Evolutionary conservation across 92 coral and sea anemone species (phyloP), one percentile per base, ranked within the genome.

Genomic region (Epizoanthus ramosus): DNA sequence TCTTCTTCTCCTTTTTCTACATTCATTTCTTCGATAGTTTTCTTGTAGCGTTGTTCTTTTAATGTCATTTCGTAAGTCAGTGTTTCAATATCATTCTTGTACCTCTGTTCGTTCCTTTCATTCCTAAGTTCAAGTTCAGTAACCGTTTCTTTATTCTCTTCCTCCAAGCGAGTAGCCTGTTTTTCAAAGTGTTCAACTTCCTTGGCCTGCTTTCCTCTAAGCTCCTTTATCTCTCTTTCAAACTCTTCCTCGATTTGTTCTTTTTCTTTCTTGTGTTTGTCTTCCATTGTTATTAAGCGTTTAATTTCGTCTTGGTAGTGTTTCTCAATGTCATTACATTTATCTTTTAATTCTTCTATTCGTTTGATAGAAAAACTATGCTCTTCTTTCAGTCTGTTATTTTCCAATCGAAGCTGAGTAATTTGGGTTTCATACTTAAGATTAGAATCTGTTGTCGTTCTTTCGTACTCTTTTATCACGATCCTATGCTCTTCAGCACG

Each of bases 391-490:
- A 73, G 45, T 22, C 7, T 14, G 4, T 0, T 8, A 3, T 53
- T 56, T 50, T 73, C 65, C 14, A 23, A 73, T 19, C 57, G 22
- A 53, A 73, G 65, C 18, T 53, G 43, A 28, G 47, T 3, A 28
- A 73, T 13, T 24, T 52, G 65, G 6, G 52, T 53, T 17, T 73
- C 79, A 73, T 24, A 56, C 22, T 63, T 15, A n/a, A 28, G 2
- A 50, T 22, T 54, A 28, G 79, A 15, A 25, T 25, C 57, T 73
- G 47, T 22, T 12, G 53, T 18, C 17, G 15, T 73, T 17, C 52
- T 24, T 56, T 73, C 79, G 47, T 73, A 73, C 57, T 73, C 79
- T 73, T 21, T 16, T 24, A 73, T 63, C 15, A 54, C 65, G 16
- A 25, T 17, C 50, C 43, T 73, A 65, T 73, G 79, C 57, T 73